These are phyloP conservation scores for Phaetusa simplex DNA, from an alignment of 2,113 vertebrate species.

Conservation along the genomic window DNA sequence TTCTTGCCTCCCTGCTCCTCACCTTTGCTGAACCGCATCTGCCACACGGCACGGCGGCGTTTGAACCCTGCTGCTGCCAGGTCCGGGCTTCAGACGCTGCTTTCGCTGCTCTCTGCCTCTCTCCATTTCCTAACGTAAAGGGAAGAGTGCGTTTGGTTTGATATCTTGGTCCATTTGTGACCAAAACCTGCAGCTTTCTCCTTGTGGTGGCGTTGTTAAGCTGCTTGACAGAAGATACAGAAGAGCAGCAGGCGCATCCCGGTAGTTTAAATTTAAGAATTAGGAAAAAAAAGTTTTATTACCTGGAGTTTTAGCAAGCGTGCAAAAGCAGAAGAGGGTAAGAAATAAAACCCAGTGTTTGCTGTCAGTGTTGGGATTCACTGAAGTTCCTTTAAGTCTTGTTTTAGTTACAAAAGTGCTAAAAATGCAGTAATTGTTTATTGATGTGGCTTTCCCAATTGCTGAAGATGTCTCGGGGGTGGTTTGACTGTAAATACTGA, in stretches of 20 bases:
- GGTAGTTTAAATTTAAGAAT: neutral
- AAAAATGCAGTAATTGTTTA: neutral
- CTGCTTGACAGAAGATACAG: neutral
- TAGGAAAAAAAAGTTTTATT: neutral
- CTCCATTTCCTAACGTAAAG: neutral
- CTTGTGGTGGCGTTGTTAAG: neutral
- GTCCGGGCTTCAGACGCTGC: neutral
- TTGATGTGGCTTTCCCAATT: neutral
- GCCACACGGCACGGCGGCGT: rapidly evolving
- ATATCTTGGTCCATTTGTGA: neutral
- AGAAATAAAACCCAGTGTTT: neutral
- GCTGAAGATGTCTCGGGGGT: neutral
- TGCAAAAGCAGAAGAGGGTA: neutral
- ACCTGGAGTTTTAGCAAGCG: neutral
- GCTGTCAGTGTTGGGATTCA: neutral
- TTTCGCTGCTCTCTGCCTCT: neutral
- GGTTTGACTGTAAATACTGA: neutral
- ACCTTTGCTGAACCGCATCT: neutral
- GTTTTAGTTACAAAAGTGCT: neutral
- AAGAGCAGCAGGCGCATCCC: neutral
- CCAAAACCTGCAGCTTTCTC: neutral
- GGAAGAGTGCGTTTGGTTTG: neutral
- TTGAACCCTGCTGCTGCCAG: neutral
- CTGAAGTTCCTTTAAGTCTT: neutral
- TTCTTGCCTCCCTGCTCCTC: neutral